Percentiles rank a stretch among this genome's conserved stretches.
These are phyloP conservation scores for Drymonia ruficornis DNA, from an alignment of 2,888 invertebrate genomes.

Conservation along the genomic window DNA sequence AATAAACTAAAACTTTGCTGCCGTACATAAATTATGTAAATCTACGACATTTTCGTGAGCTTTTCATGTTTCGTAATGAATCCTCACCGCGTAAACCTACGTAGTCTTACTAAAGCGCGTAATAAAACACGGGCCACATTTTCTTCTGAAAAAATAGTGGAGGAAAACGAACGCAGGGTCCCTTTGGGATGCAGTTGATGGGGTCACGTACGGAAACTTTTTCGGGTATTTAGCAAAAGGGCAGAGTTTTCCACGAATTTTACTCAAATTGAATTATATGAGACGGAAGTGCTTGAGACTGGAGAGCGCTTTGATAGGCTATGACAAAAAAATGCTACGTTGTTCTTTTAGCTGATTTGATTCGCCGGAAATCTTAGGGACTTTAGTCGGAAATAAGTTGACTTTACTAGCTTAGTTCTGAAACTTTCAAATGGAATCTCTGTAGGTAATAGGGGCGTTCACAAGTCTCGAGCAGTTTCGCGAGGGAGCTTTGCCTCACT, in stretches of 20 bases:
- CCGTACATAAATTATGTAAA: conserved; percentile 55
- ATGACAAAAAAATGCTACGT: conserved; percentile 18
- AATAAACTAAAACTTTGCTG: conserved; percentile 24
- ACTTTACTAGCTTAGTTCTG: too few relatives aligned
- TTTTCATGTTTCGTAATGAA: conserved; percentile 52
- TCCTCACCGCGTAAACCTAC: conserved; percentile 49
- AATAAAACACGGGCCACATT: conserved; percentile 66
- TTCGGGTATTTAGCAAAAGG: conserved; percentile 72
- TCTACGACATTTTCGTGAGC: conserved; percentile 41
- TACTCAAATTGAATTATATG: conserved; percentile 56
- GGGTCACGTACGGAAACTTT: conserved; percentile 78
- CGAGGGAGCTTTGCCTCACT: too few relatives aligned
- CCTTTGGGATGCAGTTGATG: conserved; percentile 62
- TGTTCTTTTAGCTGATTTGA: too few relatives aligned
- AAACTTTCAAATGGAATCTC: too few relatives aligned
- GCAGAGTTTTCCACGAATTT: conserved; percentile 55
- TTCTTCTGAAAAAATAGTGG: conserved; percentile 58
- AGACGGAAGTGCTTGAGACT: conserved; percentile 38
- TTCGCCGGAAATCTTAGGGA: too few relatives aligned
- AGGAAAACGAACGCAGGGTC: conserved; percentile 46
- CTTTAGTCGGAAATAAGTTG: too few relatives aligned
- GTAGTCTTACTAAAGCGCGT: conserved; percentile 60
- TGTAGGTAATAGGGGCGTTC: too few relatives aligned
- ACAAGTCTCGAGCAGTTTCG: too few relatives aligned
- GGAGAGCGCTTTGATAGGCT: conserved; percentile 24